Conservation (phyloP, 2,888 invertebrate genomes). For the Spilosoma lubricipeda region DNA sequence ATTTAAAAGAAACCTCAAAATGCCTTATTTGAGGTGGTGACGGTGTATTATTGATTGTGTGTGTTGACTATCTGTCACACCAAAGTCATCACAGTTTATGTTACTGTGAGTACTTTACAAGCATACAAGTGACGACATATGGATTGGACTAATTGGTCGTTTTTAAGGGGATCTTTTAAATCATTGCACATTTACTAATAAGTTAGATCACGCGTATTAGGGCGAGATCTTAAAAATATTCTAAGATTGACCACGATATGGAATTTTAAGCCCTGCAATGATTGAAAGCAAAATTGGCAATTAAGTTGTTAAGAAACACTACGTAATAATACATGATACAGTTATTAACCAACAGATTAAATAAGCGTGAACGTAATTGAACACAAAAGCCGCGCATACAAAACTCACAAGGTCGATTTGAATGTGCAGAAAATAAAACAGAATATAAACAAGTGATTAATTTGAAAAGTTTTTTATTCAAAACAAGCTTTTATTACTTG, state of each 20-base stretch:
- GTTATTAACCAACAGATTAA: not conserved
- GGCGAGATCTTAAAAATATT: too few relatives aligned
- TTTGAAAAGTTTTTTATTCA: too few relatives aligned
- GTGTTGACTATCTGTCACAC: not conserved
- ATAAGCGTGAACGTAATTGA: not conserved
- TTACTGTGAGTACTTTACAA: too few relatives aligned
- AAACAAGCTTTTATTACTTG: too few relatives aligned
- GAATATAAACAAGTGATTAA: too few relatives aligned
- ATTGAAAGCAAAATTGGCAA: not conserved
- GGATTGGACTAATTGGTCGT: too few relatives aligned
- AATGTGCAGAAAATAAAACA: not conserved
- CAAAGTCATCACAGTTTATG: not conserved
- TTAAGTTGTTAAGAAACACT: slow-evolving; percentile 5
- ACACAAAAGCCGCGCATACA: not conserved
- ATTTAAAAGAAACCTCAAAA: not conserved
- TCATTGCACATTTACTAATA: too few relatives aligned
- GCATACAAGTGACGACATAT: too few relatives aligned
- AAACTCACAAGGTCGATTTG: not conserved
- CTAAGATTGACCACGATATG: too few relatives aligned
- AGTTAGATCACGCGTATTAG: too few relatives aligned
- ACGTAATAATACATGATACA: not conserved
- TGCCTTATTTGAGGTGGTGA: not conserved
- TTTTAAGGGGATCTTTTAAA: too few relatives aligned
- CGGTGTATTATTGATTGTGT: not conserved
- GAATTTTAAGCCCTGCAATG: not conserved